Evolutionary conservation across 2,797 vertebrate species (phyloP), one percentile per base, ranked within the genome.

Genomic region (Jordanella pulchra): DNA sequence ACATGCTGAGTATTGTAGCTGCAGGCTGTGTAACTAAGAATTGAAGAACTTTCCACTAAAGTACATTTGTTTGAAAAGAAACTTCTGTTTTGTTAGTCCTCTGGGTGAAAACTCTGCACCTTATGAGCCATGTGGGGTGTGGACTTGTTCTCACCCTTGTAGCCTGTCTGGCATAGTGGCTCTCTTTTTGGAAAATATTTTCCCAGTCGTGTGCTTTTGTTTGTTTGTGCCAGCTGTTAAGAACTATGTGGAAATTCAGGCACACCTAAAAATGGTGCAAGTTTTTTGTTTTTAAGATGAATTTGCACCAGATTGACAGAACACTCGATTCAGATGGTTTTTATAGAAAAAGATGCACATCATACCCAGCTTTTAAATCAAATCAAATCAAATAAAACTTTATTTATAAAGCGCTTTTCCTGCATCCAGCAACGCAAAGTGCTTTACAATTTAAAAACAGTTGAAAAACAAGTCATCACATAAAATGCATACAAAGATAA

Each of bases 101-200:
- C 21, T 13, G 64, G 65, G 71, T 23, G 67, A 68, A 77, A 60
- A 64, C 21, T 44, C 30, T 45, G 69, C 25, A 76, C 51, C 42
- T 65, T 75, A 45, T 27, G 35, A 28, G 60, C 17, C 42, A 21
- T 54, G 45, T 50, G 48, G 23, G 67, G 65, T 27, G 44, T 51
- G 45, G 21, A n/a, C 45, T 44, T 74, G 47, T 21, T 55, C 5
- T 44, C 12, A 56, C 27, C n/a, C 39, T 69, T 77, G 35, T 63
- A 53, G 21, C 15, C 63, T 39, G 25, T 3, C 75, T 48, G 42
- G 72, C 42, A 67, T 15, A 9, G 44, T 11, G 23, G 2, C 55
- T 66, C 64, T 6, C 1, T 55, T 66, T 71, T 74, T 25, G 65
- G 28, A 18, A 75, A 73, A 54, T 82, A 35, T 75, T 74, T 72